Percentiles rank a stretch among this genome's conserved stretches.
These are phyloP conservation scores for Drosophila ezoana DNA, from an alignment of 2,888 invertebrate species.

Conservation along the genomic window DNA sequence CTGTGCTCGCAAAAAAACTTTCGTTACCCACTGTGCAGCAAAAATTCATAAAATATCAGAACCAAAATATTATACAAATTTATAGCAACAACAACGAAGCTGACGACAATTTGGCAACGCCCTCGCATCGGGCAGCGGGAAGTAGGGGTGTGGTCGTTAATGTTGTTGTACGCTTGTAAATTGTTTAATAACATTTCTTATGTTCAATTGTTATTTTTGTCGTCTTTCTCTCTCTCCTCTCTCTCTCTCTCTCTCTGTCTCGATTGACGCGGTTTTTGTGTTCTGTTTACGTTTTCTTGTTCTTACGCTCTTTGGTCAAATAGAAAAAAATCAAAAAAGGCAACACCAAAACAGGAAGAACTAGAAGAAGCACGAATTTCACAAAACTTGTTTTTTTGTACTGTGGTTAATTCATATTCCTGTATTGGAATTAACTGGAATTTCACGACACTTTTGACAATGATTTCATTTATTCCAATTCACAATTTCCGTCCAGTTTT, in stretches of 20 bases:
- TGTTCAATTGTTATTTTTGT: conserved; percentile 14
- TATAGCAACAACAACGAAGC: background rate
- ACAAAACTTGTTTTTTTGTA: background rate
- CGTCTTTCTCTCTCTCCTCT: background rate
- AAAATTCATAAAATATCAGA: conserved; percentile 1
- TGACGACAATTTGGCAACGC: conserved; percentile 18
- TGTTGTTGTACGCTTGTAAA: conserved; percentile 30
- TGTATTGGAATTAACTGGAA: conserved; percentile 10
- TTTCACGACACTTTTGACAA: conserved; percentile 19
- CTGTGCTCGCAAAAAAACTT: background rate
- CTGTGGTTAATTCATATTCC: conserved; percentile 10
- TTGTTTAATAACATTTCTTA: conserved; percentile 44
- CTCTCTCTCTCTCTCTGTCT: background rate
- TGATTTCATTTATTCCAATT: conserved; percentile 38
- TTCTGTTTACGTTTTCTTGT: conserved; percentile 23
- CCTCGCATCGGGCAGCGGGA: conserved; percentile 2
- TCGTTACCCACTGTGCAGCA: conserved; percentile 1
- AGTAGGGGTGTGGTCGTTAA: background rate
- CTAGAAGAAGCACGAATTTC: conserved; percentile 13
- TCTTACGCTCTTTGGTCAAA: background rate
- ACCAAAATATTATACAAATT: background rate
- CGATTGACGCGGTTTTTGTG: background rate
- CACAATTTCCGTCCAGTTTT: conserved; percentile 11
- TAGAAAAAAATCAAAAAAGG: conserved; percentile 4
- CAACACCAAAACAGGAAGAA: conserved; percentile 17